Percentiles rank a stretch among this genome's conserved stretches.
phyloP scores from a whole-genome alignment of 2,888 invertebrate species.

The Platycheirus rosarum region DNA sequence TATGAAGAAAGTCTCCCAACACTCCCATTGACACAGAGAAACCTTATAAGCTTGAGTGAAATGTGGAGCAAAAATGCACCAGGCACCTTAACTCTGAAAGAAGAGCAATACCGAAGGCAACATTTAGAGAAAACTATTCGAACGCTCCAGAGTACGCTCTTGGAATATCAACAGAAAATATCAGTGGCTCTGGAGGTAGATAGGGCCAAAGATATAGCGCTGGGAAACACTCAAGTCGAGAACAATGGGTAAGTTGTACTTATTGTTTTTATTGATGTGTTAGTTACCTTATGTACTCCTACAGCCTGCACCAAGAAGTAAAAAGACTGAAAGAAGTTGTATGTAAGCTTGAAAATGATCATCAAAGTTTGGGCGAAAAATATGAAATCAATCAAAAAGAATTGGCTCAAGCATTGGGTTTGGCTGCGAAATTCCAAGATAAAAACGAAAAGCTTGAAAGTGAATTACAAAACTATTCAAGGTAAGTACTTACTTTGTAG shows the following conservation, averaged over 20 bases:
- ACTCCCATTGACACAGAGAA: slow-evolving; percentile 57
- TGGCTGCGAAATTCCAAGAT: slow-evolving; percentile 87
- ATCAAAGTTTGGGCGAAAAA: slow-evolving; percentile 82
- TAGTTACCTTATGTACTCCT: too few species aligned
- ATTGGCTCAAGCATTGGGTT: slow-evolving; percentile 87
- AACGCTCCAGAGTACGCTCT: slow-evolving; percentile 87
- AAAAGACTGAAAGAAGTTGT: slow-evolving; percentile 76
- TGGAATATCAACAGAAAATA: slow-evolving; percentile 91
- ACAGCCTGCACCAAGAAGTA: slow-evolving; percentile 77
- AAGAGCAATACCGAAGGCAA: slow-evolving; percentile 90
- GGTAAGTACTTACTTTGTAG: too few species aligned
- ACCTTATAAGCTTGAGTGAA: slow-evolving; percentile 81
- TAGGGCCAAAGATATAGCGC: slow-evolving; percentile 88
- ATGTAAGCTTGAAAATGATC: slow-evolving; percentile 80
- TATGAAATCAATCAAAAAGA: slow-evolving; percentile 87
- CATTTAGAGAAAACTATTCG: slow-evolving; percentile 90
- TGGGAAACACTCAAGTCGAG: slow-evolving; percentile 86
- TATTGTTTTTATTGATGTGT: neutral
- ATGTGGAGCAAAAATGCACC: slow-evolving; percentile 81
- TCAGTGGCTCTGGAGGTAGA: slow-evolving; percentile 91
- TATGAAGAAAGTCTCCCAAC: slow-evolving; percentile 16
- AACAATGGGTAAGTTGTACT: slow-evolving; percentile 83
- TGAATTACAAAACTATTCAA: slow-evolving; percentile 82
- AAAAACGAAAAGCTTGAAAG: slow-evolving; percentile 85
- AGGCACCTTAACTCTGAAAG: slow-evolving; percentile 85